A percentile compares a stretch with the other conserved stretches of the same genome.
These are phyloP conservation scores for Bruchidius siliquastri DNA, from an alignment of 2,888 invertebrate species.

Conservation along the genomic window DNA sequence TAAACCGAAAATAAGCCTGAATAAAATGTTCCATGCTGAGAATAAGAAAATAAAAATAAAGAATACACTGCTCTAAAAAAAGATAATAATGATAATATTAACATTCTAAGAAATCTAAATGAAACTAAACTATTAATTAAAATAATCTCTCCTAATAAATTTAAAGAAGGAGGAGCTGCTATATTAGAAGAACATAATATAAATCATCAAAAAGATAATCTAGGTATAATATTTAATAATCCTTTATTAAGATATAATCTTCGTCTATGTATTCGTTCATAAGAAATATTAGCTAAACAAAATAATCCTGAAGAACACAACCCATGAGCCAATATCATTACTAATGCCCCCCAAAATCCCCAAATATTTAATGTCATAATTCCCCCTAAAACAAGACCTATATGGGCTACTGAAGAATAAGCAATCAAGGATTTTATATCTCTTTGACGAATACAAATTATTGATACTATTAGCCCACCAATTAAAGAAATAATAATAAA, in stretches of 20 bases:
- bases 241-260: slow-evolving; percentile 62
- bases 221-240: slow-evolving; percentile 41
- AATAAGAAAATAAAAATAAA: slow-evolving; percentile 59
- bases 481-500: slow-evolving; percentile 54
- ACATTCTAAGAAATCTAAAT: slow-evolving; percentile 50
- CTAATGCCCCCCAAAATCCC: slow-evolving; percentile 5
- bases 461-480: slow-evolving; percentile 57
- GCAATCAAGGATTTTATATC: slow-evolving; percentile 72
- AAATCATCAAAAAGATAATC: slow-evolving; percentile 59
- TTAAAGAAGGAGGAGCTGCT: slow-evolving; percentile 62
- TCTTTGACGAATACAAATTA: slow-evolving; percentile 63
- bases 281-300: slow-evolving; percentile 61
- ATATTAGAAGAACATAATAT: slow-evolving; percentile 60
- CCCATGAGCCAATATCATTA: slow-evolving; percentile 63
- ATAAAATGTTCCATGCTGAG: slow-evolving; percentile 58
- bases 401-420: slow-evolving; percentile 70
- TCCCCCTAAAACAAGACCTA: slow-evolving; percentile 58
- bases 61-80: slow-evolving; percentile 64
- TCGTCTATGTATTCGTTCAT: slow-evolving; percentile 58
- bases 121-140: slow-evolving; percentile 57
- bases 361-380: slow-evolving; percentile 39
- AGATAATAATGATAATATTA: slow-evolving; percentile 49
- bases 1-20: slow-evolving; percentile 51
- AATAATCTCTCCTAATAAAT: slow-evolving; percentile 61
- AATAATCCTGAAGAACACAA: slow-evolving; percentile 60